phyloP scores from a whole-genome alignment of 1,140 invertebrate species.

The Tribolium madens region DNA sequence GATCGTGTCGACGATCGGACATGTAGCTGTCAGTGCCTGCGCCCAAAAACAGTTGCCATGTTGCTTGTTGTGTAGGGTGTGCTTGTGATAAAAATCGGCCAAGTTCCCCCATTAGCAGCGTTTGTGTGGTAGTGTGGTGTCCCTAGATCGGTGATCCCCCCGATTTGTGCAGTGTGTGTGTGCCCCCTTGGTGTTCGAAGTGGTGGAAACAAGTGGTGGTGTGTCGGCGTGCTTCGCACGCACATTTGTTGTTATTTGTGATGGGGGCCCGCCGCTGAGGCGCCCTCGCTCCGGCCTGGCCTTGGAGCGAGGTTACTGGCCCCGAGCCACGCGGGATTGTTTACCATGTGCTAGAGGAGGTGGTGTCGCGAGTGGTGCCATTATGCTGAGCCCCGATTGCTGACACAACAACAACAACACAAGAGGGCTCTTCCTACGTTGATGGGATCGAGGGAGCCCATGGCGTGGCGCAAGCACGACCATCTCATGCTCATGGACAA shows the following conservation, averaged over 20 bases:
- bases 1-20: constrained; percentile 2
- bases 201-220: not conserved
- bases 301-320: constrained; percentile 64
- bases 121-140: not conserved
- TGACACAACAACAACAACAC: constrained; percentile 56
- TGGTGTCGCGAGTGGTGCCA: constrained; percentile 10
- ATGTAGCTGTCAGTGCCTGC: constrained; percentile 48
- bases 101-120: not conserved
- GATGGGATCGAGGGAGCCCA: constrained; percentile 71
- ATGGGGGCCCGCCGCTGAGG: constrained; percentile 42
- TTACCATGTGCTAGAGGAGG: constrained; percentile 64
- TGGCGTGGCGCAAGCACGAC: constrained; percentile 80
- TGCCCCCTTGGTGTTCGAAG: not conserved
- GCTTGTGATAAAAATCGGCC: constrained; percentile 5
- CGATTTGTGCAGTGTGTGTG: constrained; percentile 44
- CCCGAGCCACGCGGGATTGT: constrained; percentile 63
- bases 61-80: constrained; percentile 56
- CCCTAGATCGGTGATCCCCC: not conserved
- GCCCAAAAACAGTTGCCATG: constrained; percentile 62
- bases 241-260: constrained; percentile 75
- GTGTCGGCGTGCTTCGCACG: constrained; percentile 68
- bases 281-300: constrained; percentile 55
- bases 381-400: constrained; percentile 55
- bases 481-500: constrained; percentile 80
- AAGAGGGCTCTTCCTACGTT: constrained; percentile 51